Evolutionary conservation across 1,140 invertebrate genomes (phyloP).

Genomic region (Agrilus planipennis): DNA sequence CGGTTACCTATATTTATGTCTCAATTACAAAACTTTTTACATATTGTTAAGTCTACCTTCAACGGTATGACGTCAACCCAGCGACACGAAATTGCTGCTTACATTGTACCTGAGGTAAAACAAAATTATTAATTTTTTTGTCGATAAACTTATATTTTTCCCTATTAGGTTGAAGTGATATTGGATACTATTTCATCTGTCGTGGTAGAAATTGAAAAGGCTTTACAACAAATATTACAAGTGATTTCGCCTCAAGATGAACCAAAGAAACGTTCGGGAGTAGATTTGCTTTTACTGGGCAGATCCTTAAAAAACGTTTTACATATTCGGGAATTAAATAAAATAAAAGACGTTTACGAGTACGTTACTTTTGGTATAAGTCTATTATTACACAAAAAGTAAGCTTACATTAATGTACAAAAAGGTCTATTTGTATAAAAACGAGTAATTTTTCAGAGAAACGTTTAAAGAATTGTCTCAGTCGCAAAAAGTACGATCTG

Average conservation of each 20-base stretch:
- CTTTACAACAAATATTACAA: constrained; percentile 42
- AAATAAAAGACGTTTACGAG: constrained; percentile 41
- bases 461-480: constrained; percentile 11
- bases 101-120: constrained; percentile 48
- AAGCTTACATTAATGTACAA: constrained; percentile 11
- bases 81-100: constrained; percentile 46
- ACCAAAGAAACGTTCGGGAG: constrained; percentile 13
- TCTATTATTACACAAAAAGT: constrained; percentile 36
- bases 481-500: constrained; percentile 44
- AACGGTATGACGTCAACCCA: constrained; percentile 42
- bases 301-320: constrained; percentile 39
- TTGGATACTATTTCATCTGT: constrained; percentile 40
- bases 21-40: constrained; percentile 46
- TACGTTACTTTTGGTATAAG: constrained; percentile 38
- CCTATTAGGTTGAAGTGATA: constrained; percentile 38
- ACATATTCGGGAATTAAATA: constrained; percentile 37
- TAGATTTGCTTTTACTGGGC: constrained; percentile 35
- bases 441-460: too few relatives aligned
- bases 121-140: constrained; percentile 2
- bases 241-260: constrained; percentile 29
- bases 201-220: constrained; percentile 39
- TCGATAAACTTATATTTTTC: neutral
- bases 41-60: constrained; percentile 44
- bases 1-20: constrained; percentile 50
- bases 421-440: constrained; percentile 1